Conservation (phyloP, 2,888 invertebrate genomes). For the Erebia aethiops region DNA sequence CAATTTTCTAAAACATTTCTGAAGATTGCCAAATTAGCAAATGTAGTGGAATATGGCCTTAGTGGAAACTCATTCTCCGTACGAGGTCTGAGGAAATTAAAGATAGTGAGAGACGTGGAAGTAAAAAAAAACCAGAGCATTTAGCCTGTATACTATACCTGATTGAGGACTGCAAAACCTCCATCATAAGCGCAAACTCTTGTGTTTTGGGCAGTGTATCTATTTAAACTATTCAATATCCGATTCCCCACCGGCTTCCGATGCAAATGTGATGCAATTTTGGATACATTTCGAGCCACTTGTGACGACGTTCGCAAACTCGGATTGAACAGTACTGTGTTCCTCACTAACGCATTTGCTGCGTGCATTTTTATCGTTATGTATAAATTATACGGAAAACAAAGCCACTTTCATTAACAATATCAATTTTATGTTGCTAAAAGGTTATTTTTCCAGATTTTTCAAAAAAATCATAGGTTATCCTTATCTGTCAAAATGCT, state of each 20-base stretch:
- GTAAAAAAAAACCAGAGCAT: background rate
- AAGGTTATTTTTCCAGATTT: slow-evolving; percentile 76
- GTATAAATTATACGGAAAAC: slow-evolving; percentile 35
- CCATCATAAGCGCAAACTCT: slow-evolving; percentile 55
- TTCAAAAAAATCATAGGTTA: slow-evolving; percentile 54
- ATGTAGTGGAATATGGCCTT: too few relatives aligned
- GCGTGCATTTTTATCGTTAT: slow-evolving; percentile 62
- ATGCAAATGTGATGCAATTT: slow-evolving; percentile 71
- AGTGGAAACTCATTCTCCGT: too few relatives aligned
- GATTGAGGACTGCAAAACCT: slow-evolving; percentile 32
- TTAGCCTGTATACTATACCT: slow-evolving; percentile 29
- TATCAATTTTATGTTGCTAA: slow-evolving; percentile 40
- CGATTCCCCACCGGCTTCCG: slow-evolving; percentile 54
- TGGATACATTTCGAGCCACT: slow-evolving; percentile 64
- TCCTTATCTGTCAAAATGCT: background rate
- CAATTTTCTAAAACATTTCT: too few relatives aligned
- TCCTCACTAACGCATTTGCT: slow-evolving; percentile 65
- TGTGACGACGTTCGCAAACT: slow-evolving; percentile 59
- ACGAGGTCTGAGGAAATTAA: too few relatives aligned
- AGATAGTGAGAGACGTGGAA: too few relatives aligned
- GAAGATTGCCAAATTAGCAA: too few relatives aligned
- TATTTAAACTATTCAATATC: slow-evolving; percentile 38
- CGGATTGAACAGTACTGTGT: slow-evolving; percentile 58
- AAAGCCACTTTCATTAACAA: slow-evolving; percentile 53
- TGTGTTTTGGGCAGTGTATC: slow-evolving; percentile 38